Conservation (phyloP, 37 sponge, comb jelly and placozoan genomes). For the Cladorhizidae sp. region DNA sequence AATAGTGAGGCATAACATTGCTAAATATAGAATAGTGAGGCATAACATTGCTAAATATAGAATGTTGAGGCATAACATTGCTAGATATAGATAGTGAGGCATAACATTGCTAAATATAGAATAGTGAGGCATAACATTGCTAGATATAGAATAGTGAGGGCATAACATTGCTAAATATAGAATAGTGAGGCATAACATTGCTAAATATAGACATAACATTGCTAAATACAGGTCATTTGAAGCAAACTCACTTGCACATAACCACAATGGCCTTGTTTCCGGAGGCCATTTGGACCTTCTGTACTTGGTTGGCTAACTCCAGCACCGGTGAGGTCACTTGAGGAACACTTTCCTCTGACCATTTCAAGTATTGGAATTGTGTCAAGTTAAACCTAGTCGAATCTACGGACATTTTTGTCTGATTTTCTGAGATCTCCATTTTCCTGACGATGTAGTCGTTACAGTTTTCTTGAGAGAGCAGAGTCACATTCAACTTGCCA, state of each 20-base stretch:
- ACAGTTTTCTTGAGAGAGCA: conserved; percentile 11
- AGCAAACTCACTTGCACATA: conserved; percentile 80
- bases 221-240: no score
- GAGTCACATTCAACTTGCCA: conserved; percentile 30
- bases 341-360: conserved; percentile 45
- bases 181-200: no score
- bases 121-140: no score
- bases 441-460: conserved; percentile 33
- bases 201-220: no score
- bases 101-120: no score
- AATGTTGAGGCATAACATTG: no score
- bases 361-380: conserved; percentile 40
- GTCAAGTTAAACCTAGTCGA: conserved; percentile 17
- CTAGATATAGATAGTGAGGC: no score
- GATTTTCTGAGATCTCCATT: conserved; percentile 40
- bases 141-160: no score
- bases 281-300: conserved; percentile 44
- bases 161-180: no score
- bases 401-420: neutral
- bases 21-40: no score
- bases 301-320: conserved; percentile 45
- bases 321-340: conserved; percentile 32
- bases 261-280: conserved; percentile 69
- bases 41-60: no score
- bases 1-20: no score